Evolutionary conservation across 2,113 vertebrate genomes (phyloP).

Genomic region (Muscicapa adusta): DNA sequence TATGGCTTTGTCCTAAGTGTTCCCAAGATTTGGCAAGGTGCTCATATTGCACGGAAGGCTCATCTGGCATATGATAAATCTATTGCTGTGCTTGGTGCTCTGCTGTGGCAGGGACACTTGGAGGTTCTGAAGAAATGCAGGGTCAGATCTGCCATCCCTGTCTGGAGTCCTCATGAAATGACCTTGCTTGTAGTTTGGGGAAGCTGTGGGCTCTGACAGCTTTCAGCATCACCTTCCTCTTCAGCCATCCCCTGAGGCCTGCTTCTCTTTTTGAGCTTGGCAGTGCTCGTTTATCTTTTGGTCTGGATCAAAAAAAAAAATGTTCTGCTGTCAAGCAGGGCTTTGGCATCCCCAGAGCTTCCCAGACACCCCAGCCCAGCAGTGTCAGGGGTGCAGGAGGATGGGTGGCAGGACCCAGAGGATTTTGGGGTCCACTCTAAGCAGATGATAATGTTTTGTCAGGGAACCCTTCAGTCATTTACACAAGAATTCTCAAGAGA

Average conservation of each 20-base stretch:
- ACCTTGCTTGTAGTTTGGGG: background rate
- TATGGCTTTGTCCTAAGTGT: constrained; percentile 53
- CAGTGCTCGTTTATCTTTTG: background rate
- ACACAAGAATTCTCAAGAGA: background rate
- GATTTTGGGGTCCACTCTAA: background rate
- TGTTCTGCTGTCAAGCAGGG: background rate
- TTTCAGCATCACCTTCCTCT: background rate
- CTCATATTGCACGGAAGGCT: background rate
- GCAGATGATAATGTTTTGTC: background rate
- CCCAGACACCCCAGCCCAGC: background rate
- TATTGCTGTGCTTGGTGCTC: background rate
- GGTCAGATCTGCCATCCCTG: background rate
- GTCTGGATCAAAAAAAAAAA: background rate
- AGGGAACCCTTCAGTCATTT: background rate
- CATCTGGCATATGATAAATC: background rate
- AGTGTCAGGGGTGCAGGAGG: background rate
- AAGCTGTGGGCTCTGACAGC: background rate
- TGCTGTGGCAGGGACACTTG: background rate
- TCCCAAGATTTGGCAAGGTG: constrained; percentile 58
- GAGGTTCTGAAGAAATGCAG: background rate
- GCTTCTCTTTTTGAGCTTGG: background rate
- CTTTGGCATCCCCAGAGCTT: background rate
- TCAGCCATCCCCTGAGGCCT: background rate
- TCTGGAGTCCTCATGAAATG: background rate
- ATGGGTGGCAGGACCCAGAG: background rate